phyloP scores from a whole-genome alignment of 2,797 vertebrate species.

The Oreortyx pictus region DNA sequence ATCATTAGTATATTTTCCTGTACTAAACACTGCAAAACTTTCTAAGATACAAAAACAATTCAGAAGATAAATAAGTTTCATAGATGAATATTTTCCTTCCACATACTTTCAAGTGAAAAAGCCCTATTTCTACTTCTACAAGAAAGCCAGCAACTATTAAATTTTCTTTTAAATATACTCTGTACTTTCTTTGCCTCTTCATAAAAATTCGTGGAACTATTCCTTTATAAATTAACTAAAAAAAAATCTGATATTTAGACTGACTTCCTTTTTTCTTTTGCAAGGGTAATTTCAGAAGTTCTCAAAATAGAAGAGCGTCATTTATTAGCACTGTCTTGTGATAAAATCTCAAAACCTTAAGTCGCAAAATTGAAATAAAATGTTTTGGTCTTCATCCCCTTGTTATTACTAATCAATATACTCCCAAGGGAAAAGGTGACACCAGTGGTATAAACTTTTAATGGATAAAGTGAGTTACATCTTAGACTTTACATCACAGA shows the following conservation, averaged over 20 bases:
- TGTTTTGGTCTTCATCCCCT: background rate
- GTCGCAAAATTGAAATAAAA: background rate
- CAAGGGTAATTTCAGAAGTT: background rate
- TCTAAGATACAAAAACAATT: background rate
- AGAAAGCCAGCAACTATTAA: background rate
- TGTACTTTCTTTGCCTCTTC: background rate
- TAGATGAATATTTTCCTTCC: background rate
- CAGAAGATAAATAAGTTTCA: background rate
- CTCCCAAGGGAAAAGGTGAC: background rate
- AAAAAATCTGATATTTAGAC: background rate
- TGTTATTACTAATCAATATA: background rate
- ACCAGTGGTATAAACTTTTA: background rate
- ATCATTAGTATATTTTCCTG: background rate
- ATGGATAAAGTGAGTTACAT: background rate
- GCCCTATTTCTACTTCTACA: background rate
- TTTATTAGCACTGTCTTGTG: background rate
- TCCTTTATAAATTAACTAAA: background rate
- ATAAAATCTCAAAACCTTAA: background rate
- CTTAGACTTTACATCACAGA: background rate
- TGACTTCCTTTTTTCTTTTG: background rate
- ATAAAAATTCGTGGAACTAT: background rate
- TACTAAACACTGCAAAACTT: background rate
- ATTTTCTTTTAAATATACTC: background rate
- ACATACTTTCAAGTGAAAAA: background rate
- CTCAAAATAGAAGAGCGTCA: background rate